Percentiles rank a stretch among this genome's conserved stretches.
These are phyloP conservation scores for Anarhynchus alexandrinus DNA, from an alignment of 2,113 vertebrate species.

Conservation along the genomic window DNA sequence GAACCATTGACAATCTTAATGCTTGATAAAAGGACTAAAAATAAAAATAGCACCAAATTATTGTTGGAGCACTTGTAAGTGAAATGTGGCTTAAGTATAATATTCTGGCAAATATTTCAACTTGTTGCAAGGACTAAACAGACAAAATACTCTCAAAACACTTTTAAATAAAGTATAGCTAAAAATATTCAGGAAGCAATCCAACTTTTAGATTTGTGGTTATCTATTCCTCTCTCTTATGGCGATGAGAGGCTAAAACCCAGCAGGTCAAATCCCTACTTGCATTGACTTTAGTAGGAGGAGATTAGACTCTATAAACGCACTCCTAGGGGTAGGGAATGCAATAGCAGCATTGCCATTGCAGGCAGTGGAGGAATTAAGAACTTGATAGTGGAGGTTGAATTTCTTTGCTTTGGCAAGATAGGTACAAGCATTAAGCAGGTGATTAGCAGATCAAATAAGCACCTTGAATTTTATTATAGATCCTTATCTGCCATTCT, in stretches of 20 bases:
- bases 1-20: not conserved
- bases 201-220: not conserved
- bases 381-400: not conserved
- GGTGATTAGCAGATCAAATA: not conserved
- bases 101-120: not conserved
- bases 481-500: not conserved
- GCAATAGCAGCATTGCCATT: not conserved
- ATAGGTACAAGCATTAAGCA: not conserved
- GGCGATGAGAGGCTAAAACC: not conserved
- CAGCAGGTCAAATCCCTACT: not conserved
- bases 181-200: not conserved
- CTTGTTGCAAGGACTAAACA: not conserved
- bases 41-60: not conserved
- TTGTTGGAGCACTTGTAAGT: not conserved
- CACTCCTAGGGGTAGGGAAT: not conserved
- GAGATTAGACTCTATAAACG: not conserved
- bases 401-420: not conserved
- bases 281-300: not conserved
- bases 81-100: not conserved
- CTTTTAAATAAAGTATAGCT: not conserved
- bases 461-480: not conserved
- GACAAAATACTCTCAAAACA: not conserved
- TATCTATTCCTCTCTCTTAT: not conserved
- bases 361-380: not conserved
- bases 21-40: not conserved